Base-by-base conservation (phyloP, 2,113 vertebrate species). In the Dasyornis broadbenti region DNA sequence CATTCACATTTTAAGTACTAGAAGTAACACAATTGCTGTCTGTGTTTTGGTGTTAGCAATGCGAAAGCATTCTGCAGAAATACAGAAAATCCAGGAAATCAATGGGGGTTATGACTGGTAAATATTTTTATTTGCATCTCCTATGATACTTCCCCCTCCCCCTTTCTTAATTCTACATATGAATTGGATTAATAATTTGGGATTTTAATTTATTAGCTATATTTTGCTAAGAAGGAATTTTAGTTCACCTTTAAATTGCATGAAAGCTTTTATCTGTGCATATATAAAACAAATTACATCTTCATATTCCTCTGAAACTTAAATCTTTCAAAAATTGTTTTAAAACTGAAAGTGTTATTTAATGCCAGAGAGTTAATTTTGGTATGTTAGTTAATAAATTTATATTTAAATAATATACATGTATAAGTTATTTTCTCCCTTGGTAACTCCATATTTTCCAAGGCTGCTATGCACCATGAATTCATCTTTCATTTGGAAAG, bases 301-400 rank as follows among this genome's bases (percentile, higher is more conserved):
- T 80, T 96, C 63, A 65, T 95, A 89, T 90, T 90, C 27, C 60
- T 42, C 78, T 91, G 82, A 90, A 97, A 93, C 33, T 42, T 18
- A 95, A 96, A 96, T 96, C 69, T 91, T 97, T 95, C 54, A 89
- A 86, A 73, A 76, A 89, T 87, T 96, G 22, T 92, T 96, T 91
- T 94, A 92, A 97, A 97, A 95, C 87, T 89, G 56, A 54, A 61
- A 71, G 63, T 72, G 23, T 95, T 97, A 78, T 95, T 94, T 97
- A 92, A 75, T 91, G 45, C 33, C 82, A 88, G n/a, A 72, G 70
- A 95, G 68, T 96, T 83, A 50, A 79, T 88, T 96, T 94, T 84
- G 61, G 27, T 94, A 54, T 94, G 23, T 92, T 82, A 93, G 63
- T 91, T 79, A 92, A 49, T 94, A 92, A 82, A 78, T 95, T 79